These are phyloP conservation scores for Gymnocypris eckloni DNA, from an alignment of 2,797 vertebrate species.

Conservation along the genomic window DNA sequence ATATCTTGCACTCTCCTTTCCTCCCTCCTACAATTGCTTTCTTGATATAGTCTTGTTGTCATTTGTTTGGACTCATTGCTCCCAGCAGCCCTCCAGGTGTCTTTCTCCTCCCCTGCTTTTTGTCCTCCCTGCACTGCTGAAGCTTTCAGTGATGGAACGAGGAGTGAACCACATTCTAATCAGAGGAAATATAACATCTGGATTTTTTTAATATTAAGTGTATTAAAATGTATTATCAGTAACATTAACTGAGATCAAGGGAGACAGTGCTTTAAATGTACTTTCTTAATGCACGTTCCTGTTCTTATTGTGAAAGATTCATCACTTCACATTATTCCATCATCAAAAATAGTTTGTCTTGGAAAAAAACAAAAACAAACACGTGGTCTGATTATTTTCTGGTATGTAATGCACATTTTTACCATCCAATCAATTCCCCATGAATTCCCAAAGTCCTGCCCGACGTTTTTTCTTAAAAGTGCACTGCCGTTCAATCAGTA, in stretches of 20 bases:
- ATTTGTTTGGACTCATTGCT: conserved; percentile 23
- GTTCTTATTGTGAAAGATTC: background rate
- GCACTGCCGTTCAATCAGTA: background rate
- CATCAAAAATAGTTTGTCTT: background rate
- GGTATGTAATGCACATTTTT: background rate
- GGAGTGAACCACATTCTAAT: background rate
- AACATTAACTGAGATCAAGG: background rate
- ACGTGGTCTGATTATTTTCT: background rate
- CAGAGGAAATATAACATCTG: too few relatives aligned
- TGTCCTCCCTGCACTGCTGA: background rate
- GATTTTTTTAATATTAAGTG: background rate
- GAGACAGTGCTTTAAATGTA: background rate
- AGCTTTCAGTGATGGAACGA: background rate
- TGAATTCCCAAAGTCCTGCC: background rate
- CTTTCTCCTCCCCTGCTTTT: conserved; percentile 4
- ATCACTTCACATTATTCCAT: background rate
- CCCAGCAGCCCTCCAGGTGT: background rate
- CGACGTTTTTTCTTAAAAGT: background rate
- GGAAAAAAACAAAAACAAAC: background rate
- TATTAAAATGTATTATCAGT: background rate
- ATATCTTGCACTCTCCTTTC: background rate
- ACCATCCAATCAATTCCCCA: background rate
- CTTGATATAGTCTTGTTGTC: conserved; percentile 18
- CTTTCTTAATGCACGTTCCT: background rate
- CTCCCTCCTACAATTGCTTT: conserved; percentile 42